Base-by-base conservation (phyloP, 2,113 vertebrate genomes). In the Paradisaea rubra region DNA sequence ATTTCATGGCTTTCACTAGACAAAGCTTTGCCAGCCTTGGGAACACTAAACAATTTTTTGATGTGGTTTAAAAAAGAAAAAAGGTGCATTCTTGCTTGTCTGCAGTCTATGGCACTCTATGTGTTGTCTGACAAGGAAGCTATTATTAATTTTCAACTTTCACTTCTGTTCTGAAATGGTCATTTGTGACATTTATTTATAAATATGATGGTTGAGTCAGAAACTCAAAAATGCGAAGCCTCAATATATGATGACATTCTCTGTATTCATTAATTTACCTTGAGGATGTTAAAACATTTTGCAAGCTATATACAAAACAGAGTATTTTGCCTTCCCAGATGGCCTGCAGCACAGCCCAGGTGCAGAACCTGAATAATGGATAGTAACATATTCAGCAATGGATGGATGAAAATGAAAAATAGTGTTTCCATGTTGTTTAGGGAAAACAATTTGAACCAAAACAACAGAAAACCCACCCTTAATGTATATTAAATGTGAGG, bases 1-100 rank as follows among this genome's bases (percentile, higher is more conserved):
- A 93, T 81, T 90, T 88, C 64, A 69, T 63, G 8, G 20, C 12
- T 89, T 94, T 79, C 28, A n/a, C 19, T 42, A 65, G 47, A 54
- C 17, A 88, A 94, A 89, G 20, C 54, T 83, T 70, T 83, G 9
- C 24, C 20, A 37, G 16, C 30, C 16, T 1, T 57, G n/a, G 37
- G 3, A 79, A n/a, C 9, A 28, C 19, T 47, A 39, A 87, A 64
- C 6, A 70, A 30, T 4, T 57, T 81, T 83, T 47, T 89, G 18
- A 31, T 63, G 25, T 9, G 37, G 11, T 30, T 6, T 11, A 8
- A 28, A 53, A 39, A 66, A 19, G 6, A 23, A 42, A 45, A 72
- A 35, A 25, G 2, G 0, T 2, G 2, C 5, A 39, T 3, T 23
- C 16, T n/a, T 81, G 13, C 20, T 60, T 81, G 10, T 63, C 45